A percentile compares a stretch with the other conserved stretches of the same genome.
phyloP scores from a whole-genome alignment of 1,140 invertebrate genomes.

The Ceratoteleas bidentatus region DNA sequence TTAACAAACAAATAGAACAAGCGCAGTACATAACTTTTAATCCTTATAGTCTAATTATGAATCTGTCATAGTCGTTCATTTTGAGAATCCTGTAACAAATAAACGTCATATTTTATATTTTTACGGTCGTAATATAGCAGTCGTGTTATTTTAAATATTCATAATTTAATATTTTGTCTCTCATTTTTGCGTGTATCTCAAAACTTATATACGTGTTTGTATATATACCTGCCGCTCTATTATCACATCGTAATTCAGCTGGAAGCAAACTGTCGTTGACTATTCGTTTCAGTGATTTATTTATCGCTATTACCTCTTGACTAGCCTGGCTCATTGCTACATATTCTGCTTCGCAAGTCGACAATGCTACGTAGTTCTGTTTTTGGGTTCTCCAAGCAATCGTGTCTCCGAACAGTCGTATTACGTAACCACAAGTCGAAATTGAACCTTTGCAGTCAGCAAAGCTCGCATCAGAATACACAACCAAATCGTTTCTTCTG shows the following conservation, averaged over 20 bases:
- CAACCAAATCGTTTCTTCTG: not conserved
- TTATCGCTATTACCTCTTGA: slow-evolving; percentile 1
- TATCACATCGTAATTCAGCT: not conserved
- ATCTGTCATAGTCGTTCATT: too few species aligned
- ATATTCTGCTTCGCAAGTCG: slow-evolving; percentile 3
- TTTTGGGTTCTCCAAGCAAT: not conserved
- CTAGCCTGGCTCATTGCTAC: not conserved
- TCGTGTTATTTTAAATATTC: not conserved
- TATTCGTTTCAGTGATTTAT: slow-evolving; percentile 2
- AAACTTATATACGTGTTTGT: not conserved
- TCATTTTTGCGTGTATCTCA: slow-evolving; percentile 1
- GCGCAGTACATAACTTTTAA: too few species aligned
- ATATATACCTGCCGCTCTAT: not conserved
- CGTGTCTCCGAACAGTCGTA: slow-evolving; percentile 5
- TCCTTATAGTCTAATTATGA: too few species aligned
- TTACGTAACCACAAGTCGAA: slow-evolving; percentile 1
- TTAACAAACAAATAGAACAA: too few species aligned
- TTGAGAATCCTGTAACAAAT: too few species aligned
- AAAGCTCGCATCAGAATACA: not conserved
- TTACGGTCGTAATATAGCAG: too few species aligned
- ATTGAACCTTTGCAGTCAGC: not conserved
- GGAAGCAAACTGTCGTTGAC: not conserved
- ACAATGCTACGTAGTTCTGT: slow-evolving; percentile 3
- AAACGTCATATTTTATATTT: too few species aligned
- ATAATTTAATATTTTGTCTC: not conserved